Base-by-base conservation (phyloP, 2,888 invertebrate genomes). In the Apamea crenata region DNA sequence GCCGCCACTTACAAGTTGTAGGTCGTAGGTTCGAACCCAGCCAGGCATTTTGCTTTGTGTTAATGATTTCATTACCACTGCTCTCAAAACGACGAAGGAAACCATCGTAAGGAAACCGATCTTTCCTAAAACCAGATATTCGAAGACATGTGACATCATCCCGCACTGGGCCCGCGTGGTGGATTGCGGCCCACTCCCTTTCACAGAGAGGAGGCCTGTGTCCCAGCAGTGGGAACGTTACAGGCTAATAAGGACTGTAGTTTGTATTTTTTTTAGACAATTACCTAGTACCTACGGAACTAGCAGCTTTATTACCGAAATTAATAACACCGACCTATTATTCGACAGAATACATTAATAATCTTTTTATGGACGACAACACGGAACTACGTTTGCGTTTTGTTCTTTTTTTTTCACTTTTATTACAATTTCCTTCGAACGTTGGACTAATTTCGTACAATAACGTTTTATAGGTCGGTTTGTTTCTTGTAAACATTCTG, bases 311-410 rank as follows among this genome's bases (percentile, higher is more conserved):
- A 66, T 65, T 63, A 63, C 40, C 10, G 6, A 67, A 82, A 61
- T 74, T 61, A 86, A 82, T 86, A 75, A 74, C 40, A 53, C 53
- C 16, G 69, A 56, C 44, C 61, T 56, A 70, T 53, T 78, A 66
- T 66, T 56, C 53, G 65, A 72, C 67, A 81, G 40, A 70, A 81
- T 61, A 68, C 29, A 80, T 81, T 74, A 47, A 71, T 82, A 86
- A 59, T 40, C 40, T 73, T 40, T 72, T 76, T 79, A 75, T 50
- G 16, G 40, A 69, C 36, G 53, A 21, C 21, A 40, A 56, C 66
- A 63, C 50, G 73, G 63, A 87, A 67, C 40, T 50, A 1, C 40
- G n/a, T 44, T 36, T 53, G 5, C n/a, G 16, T 65, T 59, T 73
- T 70, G 25, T 36, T 40, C 36, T 73, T 73, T 63, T 61, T 61